Base-by-base conservation (phyloP, 2,113 vertebrate species). In the Syngnathus scovelli region DNA sequence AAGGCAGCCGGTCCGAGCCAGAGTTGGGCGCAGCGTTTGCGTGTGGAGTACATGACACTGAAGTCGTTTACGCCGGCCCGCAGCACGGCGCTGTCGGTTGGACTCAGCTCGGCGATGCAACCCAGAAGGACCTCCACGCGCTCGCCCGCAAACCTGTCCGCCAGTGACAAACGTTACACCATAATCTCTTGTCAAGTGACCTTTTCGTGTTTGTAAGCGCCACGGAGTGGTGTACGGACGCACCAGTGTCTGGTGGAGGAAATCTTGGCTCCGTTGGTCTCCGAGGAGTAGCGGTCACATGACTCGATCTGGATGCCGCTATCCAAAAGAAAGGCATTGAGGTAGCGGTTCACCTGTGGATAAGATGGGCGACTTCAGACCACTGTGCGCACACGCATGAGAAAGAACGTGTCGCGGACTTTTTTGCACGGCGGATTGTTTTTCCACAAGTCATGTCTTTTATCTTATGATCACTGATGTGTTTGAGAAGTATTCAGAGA, bases 21-120 rank as follows among this genome's bases (percentile, higher is more conserved):
- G 44, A 96, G 93, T 79, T 96, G 95, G 2, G 95, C 92, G 3
- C 94, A 94, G 78, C 90, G 93, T 67, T 95, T 96, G 16, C 94
- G 92, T 0, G 94, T 97, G 0, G 95, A 97, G 84, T 97, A 97
- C 95, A 96, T 97, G 65, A 97, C 92, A 61, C 95, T 97, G 88
- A 97, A 97, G 84, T 96, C 95, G 0, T 97, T 97, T 70, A 96
- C 92, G 0, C 95, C 95, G 0, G 93, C 87, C 60, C 92, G 82
- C 38, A 97, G 90, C 62, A 97, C 92, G 1, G 89, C 87, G 38
- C 93, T 92, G 37, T 97, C 94, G 0, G 89, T 83, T 8, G 93
- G 92, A 12, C 91, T 93, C 68, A 97, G 89, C 86, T 96, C 95
- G 0, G 95, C 94, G 0, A 94, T 90, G 83, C 95, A 97, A 64